Evolutionary conservation across 2,797 vertebrate genomes (phyloP), one percentile per base, ranked within the genome.

Genomic region (Thripadectes ignobilis): DNA sequence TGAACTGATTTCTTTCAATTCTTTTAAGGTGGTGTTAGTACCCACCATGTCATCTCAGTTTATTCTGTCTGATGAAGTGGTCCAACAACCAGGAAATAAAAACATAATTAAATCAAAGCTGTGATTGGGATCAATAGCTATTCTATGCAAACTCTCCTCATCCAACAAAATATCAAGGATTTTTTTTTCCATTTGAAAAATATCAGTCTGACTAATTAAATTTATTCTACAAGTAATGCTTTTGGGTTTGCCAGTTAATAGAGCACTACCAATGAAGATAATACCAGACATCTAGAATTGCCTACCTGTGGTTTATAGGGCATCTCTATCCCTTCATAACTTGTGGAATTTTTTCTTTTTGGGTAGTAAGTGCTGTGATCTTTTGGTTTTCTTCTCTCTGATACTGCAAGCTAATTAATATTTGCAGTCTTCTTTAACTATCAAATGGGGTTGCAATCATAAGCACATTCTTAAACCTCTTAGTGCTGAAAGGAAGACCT

Each of bases 381-480:
- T 83, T 75, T 71, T 46, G 27, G 41, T 49, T 93, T 87, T 71
- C 59, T 57, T 65, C 12, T 66, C 52, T 68, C 46, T 78, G 58
- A 62, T 83, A 17, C 30, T 66, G 22, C 29, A 13, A 73, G 81
- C 59, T 94, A 95, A 96, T 96, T 94, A 96, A 95, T 96, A 93
- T 89, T 96, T 95, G 76, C 19, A 1, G 61, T 81, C 36, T 2
- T 84, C 72, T 82, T 79, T 93, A 87, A 67, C 92, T 89, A 77
- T 82, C 63, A 90, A 94, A 89, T 52, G 30, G 19, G 67, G 65
- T 90, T 95, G 89, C 94, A 96, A 79, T 72, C 88, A 95, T 93
- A 96, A 94, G 84, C 83, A 85, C 78, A 86, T 96, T 92, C 94
- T 96, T 96, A 96, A 97, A 93, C 95, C 90, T 94, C 94, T 96